A percentile compares a stretch with the other conserved stretches of the same genome.
Evolutionary conservation across 2,797 vertebrate species (phyloP).

Genomic region (Gobionotothen gibberifrons): DNA sequence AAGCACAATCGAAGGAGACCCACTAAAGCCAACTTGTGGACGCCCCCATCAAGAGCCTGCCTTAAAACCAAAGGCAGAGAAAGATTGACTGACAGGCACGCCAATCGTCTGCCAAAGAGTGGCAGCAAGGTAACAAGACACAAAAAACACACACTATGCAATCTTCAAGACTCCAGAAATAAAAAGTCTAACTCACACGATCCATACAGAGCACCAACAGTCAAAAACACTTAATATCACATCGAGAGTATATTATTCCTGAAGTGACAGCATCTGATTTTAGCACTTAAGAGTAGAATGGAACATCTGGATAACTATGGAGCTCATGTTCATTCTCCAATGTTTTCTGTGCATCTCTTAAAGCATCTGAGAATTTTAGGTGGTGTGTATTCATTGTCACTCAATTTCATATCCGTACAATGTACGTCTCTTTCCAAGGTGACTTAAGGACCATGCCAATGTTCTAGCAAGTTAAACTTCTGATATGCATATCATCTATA

Average conservation of each 20-base stretch:
- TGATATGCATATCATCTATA: slow-evolving; percentile 20
- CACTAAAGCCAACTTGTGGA: slow-evolving; percentile 44
- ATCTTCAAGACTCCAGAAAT: slow-evolving; percentile 82
- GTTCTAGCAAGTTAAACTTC: slow-evolving; percentile 9
- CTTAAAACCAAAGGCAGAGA: slow-evolving; percentile 57
- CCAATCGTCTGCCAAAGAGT: slow-evolving; percentile 56
- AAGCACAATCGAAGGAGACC: slow-evolving; percentile 87
- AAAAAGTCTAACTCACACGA: slow-evolving; percentile 81
- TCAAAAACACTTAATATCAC: slow-evolving; percentile 83
- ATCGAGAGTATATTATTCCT: slow-evolving; percentile 78
- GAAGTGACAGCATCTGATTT: slow-evolving; percentile 85
- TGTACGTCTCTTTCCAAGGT: slow-evolving; percentile 9
- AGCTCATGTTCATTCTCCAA: slow-evolving; percentile 38
- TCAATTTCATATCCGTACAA: slow-evolving; percentile 9
- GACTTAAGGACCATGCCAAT: slow-evolving; percentile 43
- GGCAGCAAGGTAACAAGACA: slow-evolving; percentile 68
- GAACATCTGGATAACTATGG: slow-evolving; percentile 48
- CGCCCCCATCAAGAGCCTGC: slow-evolving; percentile 47
- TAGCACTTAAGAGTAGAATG: slow-evolving; percentile 73
- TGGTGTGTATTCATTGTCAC: slow-evolving; percentile 15
- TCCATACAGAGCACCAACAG: slow-evolving; percentile 82
- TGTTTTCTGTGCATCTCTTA: slow-evolving; percentile 32
- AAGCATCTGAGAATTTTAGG: slow-evolving; percentile 34
- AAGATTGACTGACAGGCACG: slow-evolving; percentile 49
- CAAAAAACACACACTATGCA: slow-evolving; percentile 78